Base-by-base conservation (phyloP, 2,797 vertebrate genomes). In the Lepus townsendii region DNA sequence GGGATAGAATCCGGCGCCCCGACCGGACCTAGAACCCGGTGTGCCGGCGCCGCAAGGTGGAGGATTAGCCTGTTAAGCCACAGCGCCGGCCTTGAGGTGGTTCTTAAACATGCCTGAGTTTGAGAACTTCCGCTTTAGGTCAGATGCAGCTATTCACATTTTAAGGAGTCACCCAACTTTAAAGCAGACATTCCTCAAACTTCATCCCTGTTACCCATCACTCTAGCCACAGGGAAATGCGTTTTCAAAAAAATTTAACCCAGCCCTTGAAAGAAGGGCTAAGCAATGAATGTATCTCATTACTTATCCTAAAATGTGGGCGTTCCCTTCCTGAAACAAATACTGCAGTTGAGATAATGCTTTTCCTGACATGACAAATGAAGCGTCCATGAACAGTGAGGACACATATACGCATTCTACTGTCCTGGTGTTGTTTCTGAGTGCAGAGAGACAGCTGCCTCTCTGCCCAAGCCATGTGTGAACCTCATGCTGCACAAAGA, bases 251-350 rank as follows among this genome's bases (percentile, higher is more conserved):
- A 42, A 57, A n/a, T 27, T 26, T 86, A 88, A 63, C 38, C n/a
- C 30, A 75, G 35, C 60, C 30, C 76, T 87, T 75, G 35, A 72
- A 82, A 73, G 35, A 76, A 90, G 14, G 20, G 4, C 42, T 82
- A 80, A 91, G 62, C 26, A 63, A 87, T 83, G 32, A 57, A 60
- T 52, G 24, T 63, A 76, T 60, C 22, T 76, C 66, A 69, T 62
- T 32, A 69, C 83, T 65, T 82, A 82, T 90, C 32, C 20, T 62
- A 92, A 93, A 78, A 77, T 30, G 57, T 73, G 75, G 50, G 22
- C 85, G 62, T 82, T 66, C 47, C 85, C 85, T 50, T 84, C 84
- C n/a, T 66, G 71, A 95, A 30, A 87, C 65, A 83, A 72, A 93
- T 66, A 38, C n/a, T 84, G 66, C 47, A 26, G 17, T 69, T 85